A percentile compares a stretch with the other conserved stretches of the same genome.
Conservation (phyloP, 2,113 vertebrate genomes). For the Hippocampus mohnikei region DNA sequence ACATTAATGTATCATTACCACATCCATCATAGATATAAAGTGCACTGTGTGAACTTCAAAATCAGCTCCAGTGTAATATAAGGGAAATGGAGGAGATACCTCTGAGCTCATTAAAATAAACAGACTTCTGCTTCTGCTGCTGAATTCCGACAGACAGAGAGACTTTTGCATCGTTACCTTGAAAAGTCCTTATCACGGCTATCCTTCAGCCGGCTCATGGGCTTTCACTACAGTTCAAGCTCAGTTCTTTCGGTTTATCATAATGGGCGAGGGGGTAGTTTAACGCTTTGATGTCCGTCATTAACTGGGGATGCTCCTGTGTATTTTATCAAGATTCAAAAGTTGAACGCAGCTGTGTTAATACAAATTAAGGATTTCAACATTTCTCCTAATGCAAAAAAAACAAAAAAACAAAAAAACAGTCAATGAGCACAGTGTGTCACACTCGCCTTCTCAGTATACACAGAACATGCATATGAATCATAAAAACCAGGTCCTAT, state of each 20-base stretch:
- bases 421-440: not conserved
- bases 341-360: not conserved
- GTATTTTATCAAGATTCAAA: not conserved
- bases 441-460: not conserved
- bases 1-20: slow-evolving; percentile 67
- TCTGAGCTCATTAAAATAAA: slow-evolving; percentile 72
- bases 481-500: not conserved
- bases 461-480: not conserved
- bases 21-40: slow-evolving; percentile 62
- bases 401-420: not conserved
- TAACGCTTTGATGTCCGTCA: slow-evolving; percentile 35
- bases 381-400: not conserved
- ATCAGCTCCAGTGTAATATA: slow-evolving; percentile 57
- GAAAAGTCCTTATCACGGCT: slow-evolving; percentile 64
- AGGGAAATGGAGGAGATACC: slow-evolving; percentile 66
- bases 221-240: slow-evolving; percentile 62
- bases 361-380: not conserved
- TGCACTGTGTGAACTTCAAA: slow-evolving; percentile 62
- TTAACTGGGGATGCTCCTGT: slow-evolving; percentile 39
- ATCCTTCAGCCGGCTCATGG: slow-evolving; percentile 62
- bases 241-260: slow-evolving; percentile 59
- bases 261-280: slow-evolving; percentile 35
- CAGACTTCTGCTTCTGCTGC: slow-evolving; percentile 69
- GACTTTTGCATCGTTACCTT: slow-evolving; percentile 60
- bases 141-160: slow-evolving; percentile 64